Evolutionary conservation across 2,797 vertebrate species (phyloP).

Genomic region (Threskiornis aethiopicus): DNA sequence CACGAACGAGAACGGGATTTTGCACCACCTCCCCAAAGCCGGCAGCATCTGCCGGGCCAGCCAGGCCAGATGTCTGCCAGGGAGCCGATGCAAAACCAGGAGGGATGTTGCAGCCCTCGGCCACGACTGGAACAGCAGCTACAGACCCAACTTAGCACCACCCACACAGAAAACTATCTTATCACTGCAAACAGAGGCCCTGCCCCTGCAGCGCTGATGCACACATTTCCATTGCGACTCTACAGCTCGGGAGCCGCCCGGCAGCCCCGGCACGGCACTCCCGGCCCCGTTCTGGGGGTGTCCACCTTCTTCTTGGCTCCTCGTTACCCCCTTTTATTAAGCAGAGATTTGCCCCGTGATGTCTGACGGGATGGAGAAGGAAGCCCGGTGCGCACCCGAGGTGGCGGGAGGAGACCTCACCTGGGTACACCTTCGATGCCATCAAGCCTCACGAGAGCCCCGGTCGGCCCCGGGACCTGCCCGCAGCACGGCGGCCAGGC

Average conservation of each 20-base stretch:
- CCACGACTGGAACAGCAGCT: neutral
- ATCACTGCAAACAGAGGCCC: neutral
- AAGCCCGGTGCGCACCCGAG: accelerated
- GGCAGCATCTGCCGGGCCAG: neutral
- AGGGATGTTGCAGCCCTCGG: accelerated
- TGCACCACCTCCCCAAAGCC: neutral
- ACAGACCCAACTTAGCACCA: neutral
- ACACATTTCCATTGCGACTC: neutral
- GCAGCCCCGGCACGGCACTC: neutral
- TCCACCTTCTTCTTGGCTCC: neutral
- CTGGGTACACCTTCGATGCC: neutral
- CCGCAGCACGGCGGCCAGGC: neutral
- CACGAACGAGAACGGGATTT: accelerated
- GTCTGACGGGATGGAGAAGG: neutral
- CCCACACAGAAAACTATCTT: neutral
- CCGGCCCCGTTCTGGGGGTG: neutral
- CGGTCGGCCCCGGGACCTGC: neutral
- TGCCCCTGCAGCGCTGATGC: neutral
- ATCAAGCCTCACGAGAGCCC: neutral
- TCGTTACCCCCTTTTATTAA: neutral
- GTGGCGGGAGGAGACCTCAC: neutral
- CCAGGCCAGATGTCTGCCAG: neutral
- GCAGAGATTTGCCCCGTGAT: accelerated
- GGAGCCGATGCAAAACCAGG: neutral
- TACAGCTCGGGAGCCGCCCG: neutral